These are phyloP conservation scores for Gastrophysa polygoni DNA, from an alignment of 2,888 invertebrate genomes.

Conservation along the genomic window DNA sequence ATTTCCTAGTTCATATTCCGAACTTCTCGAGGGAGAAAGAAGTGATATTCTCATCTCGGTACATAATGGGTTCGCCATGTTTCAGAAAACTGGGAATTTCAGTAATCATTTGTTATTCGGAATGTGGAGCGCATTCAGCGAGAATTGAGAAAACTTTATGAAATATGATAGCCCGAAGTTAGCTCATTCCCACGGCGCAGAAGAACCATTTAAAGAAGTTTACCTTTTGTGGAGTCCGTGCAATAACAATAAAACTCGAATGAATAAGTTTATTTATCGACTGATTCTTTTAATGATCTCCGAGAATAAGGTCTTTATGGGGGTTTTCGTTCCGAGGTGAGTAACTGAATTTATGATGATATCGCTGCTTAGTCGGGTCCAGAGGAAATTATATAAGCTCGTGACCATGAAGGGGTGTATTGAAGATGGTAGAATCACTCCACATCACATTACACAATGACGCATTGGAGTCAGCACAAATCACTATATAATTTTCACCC, in stretches of 20 bases:
- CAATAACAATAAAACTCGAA: constrained; percentile 41
- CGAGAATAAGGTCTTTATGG: neutral
- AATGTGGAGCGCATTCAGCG: constrained; percentile 26
- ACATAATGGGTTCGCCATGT: constrained; percentile 17
- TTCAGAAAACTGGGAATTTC: constrained; percentile 36
- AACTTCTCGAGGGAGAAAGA: neutral
- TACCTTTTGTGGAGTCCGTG: constrained; percentile 41
- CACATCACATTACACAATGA: too few species aligned
- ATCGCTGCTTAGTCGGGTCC: too few species aligned
- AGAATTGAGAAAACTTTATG: constrained; percentile 45
- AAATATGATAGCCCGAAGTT: constrained; percentile 42
- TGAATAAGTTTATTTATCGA: constrained; percentile 14
- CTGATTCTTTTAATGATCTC: neutral
- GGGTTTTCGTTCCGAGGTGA: neutral
- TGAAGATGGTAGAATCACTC: too few species aligned
- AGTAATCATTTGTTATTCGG: constrained; percentile 24
- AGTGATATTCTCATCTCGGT: neutral
- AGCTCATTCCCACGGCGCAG: constrained; percentile 39
- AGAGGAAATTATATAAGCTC: too few species aligned
- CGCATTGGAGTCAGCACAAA: too few species aligned
- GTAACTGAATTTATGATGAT: too few species aligned
- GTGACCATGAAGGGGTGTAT: too few species aligned
- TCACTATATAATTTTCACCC: too few species aligned
- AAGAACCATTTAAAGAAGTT: constrained; percentile 47
- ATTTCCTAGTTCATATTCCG: neutral